phyloP scores from a whole-genome alignment of 37 sponge, comb jelly and placozoan genomes.

The Agelas oroides region DNA sequence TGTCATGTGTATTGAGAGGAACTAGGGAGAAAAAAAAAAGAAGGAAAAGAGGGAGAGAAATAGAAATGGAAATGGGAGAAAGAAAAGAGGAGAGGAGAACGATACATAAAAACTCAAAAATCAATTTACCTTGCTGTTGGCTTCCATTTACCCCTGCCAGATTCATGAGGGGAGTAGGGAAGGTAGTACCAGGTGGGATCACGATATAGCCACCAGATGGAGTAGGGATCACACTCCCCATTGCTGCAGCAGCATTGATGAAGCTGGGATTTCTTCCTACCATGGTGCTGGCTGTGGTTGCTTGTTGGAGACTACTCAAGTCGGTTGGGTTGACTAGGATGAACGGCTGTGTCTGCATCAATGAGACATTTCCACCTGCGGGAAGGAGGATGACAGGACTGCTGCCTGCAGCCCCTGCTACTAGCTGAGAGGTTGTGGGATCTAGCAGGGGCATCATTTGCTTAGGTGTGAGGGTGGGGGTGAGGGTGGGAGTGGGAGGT shows the following conservation, averaged over 20 bases:
- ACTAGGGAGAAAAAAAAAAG: too few relatives aligned
- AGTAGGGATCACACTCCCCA: too few relatives aligned
- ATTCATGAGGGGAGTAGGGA: constrained; percentile 2
- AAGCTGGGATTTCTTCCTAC: too few relatives aligned
- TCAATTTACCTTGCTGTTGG: too few relatives aligned
- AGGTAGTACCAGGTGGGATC: constrained; percentile 8
- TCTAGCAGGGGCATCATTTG: too few relatives aligned
- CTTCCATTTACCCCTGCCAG: background rate
- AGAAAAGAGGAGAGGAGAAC: background rate
- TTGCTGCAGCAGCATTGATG: too few relatives aligned
- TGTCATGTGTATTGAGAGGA: background rate
- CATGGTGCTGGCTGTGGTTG: too few relatives aligned
- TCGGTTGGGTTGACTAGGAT: constrained; percentile 18
- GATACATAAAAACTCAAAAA: background rate
- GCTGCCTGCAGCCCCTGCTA: background rate
- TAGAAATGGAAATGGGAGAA: background rate
- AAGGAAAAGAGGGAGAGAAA: background rate
- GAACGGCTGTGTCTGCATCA: constrained; percentile 26
- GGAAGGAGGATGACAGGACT: constrained; percentile 15
- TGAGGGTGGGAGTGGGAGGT: constrained; percentile 4
- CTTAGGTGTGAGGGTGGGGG: too few relatives aligned
- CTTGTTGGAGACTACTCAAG: background rate
- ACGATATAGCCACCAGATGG: constrained; percentile 9
- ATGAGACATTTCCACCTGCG: background rate
- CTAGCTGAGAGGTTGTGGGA: too few relatives aligned